Evolutionary conservation across 2,113 vertebrate species (phyloP), one percentile per base, ranked within the genome.

Genomic region (Otocyon megalotis): DNA sequence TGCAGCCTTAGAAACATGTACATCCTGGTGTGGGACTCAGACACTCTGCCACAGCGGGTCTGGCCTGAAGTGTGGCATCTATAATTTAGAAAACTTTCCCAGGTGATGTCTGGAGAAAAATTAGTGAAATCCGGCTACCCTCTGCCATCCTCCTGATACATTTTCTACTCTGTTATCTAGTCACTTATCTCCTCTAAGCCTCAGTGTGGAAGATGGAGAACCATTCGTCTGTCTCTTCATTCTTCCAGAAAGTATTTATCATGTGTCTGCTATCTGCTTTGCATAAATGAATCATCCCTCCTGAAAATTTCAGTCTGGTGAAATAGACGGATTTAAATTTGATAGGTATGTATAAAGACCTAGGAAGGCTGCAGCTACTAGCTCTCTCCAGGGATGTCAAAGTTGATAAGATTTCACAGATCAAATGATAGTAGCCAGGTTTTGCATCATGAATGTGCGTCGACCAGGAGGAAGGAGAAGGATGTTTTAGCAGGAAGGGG

Each of bases 191-290:
- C 93, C 43, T 84, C 24, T 95, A 87, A 93, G 67, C n/a, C 56
- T 88, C 54, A 17, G 14, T 86, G 89, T 96, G 82, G 96, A 94
- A 96, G 89, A 87, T 26, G 30, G 35, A 96, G 43, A 96, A 76
- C 37, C 67, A 94, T 69, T 94, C 26, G 85, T 69, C 79, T 92
- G 95, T 80, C 92, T 72, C 28, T 87, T 96, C 83, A 80, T 97
- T 94, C 85, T 96, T 97, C 80, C 62, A 95, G 74, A 93, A 88
- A 88, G 76, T 54, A 86, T 83, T 96, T 97, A 81, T 96, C 92
- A 90, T 54, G 54, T 90, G 53, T 94, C 43, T 83, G 83, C 30
- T 74, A 24, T 88, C 74, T 89, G 65, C n/a, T 97, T 96, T 95
- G 77, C 91, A 94, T 96, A 95, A 82, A 79, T 97, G 82, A 97